Evolutionary conservation across 2,113 vertebrate species (phyloP).

Genomic region (Camelus dromedarius): DNA sequence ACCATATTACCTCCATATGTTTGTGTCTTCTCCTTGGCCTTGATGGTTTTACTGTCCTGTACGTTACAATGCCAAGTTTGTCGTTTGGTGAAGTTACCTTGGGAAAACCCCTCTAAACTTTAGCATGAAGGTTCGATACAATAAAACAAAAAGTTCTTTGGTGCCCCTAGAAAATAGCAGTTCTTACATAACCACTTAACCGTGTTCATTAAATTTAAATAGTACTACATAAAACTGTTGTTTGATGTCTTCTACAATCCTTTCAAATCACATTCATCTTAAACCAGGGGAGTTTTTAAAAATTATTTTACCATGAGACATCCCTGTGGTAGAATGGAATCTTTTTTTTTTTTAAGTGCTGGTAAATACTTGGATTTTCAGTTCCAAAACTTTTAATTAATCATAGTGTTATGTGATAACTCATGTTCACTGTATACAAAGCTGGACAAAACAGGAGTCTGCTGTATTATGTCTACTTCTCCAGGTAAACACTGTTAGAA

Average conservation of each 20-base stretch:
- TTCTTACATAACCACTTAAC: conserved; percentile 30
- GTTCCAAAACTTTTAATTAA: neutral
- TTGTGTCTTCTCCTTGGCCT: neutral
- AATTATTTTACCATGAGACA: neutral
- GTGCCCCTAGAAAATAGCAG: neutral
- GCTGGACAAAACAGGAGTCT: neutral
- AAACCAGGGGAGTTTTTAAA: neutral
- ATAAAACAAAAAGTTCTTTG: neutral
- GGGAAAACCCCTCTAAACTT: neutral
- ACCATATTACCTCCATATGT: neutral
- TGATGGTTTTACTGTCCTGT: neutral
- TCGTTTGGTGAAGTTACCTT: neutral
- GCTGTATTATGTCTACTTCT: neutral
- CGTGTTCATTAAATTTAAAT: conserved; percentile 13
- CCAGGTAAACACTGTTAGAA: neutral
- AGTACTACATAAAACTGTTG: neutral
- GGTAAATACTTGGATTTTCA: conserved; percentile 1
- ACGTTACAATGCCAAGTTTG: neutral
- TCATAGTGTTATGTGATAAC: neutral
- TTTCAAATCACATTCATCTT: conserved; percentile 34
- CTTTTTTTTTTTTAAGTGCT: neutral
- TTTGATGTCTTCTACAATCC: neutral
- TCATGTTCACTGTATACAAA: neutral
- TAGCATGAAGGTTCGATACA: neutral
- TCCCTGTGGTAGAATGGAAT: neutral